Evolutionary conservation across 2,888 invertebrate genomes (phyloP), one percentile per base, ranked within the genome.

Genomic region (Drosophila acutilabella): DNA sequence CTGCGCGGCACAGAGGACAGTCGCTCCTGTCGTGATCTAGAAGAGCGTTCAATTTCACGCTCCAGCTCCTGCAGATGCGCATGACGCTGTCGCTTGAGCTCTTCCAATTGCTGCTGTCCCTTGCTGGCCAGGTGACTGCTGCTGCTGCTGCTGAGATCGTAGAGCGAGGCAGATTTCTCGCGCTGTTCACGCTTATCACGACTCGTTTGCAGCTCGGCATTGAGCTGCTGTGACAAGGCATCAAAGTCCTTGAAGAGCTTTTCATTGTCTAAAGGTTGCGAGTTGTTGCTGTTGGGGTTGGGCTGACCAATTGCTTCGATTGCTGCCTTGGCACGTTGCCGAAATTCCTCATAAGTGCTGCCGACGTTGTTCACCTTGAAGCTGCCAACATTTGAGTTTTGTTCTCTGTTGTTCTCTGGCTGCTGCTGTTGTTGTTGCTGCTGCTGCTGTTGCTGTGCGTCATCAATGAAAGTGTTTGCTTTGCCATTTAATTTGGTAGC

Each of bases 211-310:
- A 92, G 80, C 71, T 92, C 92, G 59, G 82, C 83, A 53, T 91
- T 87, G 52, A 92, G 83, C 53, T 91, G 88, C 66, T 91, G 90
- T 3, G 92, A 91, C n/a, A 92, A 80, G 38, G 90, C 89, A 61
- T 92, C 92, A 68, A 92, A 92, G 81, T 92, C 92, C 88, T 92
- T 92, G 89, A 92, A 92, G 38, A 92, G 83, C 74, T 88, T 90
- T 71, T 92, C 92, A 75, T 88, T 89, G 71, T 91, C 91, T 78
- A 90, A 89, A 57, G 47, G 45, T 45, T 42, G 59, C 14, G 18
- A n/a, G 30, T 56, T 74, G 70, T 33, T 58, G 44, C 6, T 30
- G 44, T 47, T 54, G 52, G 18, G 48, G 69, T 50, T 47, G 61
- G 70, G 69, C 60, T 76, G 76, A 47, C n/a, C 72, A 52, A 84